These are phyloP conservation scores for Cantharis rufa DNA, from an alignment of 2,888 invertebrate genomes.

Conservation along the genomic window DNA sequence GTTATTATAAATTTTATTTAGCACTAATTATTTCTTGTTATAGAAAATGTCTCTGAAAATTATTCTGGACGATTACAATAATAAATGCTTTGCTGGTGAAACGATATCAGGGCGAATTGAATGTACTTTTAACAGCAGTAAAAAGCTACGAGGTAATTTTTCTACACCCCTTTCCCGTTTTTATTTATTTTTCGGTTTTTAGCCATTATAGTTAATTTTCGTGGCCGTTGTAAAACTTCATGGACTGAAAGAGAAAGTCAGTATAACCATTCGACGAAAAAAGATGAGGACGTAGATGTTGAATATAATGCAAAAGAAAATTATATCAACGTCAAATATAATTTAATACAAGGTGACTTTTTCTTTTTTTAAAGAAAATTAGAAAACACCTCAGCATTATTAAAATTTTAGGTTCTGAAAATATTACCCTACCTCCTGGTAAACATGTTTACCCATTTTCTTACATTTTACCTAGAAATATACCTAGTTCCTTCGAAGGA, in stretches of 20 bases:
- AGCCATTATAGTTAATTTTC: constrained; percentile 27
- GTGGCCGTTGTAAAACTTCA: constrained; percentile 26
- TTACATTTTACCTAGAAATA: constrained; percentile 38
- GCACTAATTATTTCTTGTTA: no score
- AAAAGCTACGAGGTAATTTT: constrained; percentile 28
- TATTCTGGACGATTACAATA: constrained; percentile 42
- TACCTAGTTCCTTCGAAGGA: constrained; percentile 43
- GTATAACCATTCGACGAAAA: constrained; percentile 6
- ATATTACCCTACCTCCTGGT: constrained; percentile 38
- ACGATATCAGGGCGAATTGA: constrained; percentile 29
- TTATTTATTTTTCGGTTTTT: neutral
- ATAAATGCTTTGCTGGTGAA: constrained; percentile 26
- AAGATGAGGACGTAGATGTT: neutral
- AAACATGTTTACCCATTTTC: constrained; percentile 45
- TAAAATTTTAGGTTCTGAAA: constrained; percentile 38
- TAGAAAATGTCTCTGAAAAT: constrained; percentile 27
- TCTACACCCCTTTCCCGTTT: neutral
- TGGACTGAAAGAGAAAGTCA: constrained; percentile 26
- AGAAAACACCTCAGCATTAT: neutral
- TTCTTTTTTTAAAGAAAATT: neutral
- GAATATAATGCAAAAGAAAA: constrained; percentile 14
- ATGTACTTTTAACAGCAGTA: constrained; percentile 22
- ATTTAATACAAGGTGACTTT: constrained; percentile 14
- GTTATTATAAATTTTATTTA: no score
- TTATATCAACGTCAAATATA: constrained; percentile 14